These are phyloP conservation scores for Aradus depressus DNA, from an alignment of 2,888 invertebrate species.

Conservation along the genomic window DNA sequence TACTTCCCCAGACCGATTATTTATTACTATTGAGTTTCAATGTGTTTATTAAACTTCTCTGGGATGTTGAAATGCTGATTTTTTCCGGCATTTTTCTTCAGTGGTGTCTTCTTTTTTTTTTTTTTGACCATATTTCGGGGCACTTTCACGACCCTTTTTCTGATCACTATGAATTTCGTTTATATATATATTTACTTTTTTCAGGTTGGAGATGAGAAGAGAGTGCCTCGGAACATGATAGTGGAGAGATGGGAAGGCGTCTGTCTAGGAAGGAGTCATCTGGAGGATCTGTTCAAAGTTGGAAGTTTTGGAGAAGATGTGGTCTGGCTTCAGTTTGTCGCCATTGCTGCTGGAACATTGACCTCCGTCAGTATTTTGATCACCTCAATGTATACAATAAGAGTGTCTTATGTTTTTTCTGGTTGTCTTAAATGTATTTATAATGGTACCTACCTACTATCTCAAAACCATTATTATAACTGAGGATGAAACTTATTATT, in stretches of 20 bases:
- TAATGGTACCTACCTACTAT: no score
- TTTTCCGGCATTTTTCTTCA: no score
- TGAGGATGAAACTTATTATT: no score
- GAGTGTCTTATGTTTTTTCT: no score
- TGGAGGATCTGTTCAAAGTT: slow-evolving; percentile 56
- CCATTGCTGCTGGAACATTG: slow-evolving; percentile 59
- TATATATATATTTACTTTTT: neutral
- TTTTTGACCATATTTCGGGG: neutral
- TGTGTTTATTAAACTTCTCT: no score
- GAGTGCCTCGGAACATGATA: slow-evolving; percentile 38
- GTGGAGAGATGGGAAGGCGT: slow-evolving; percentile 40
- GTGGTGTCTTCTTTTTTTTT: neutral
- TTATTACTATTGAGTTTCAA: no score
- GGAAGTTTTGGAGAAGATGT: slow-evolving; percentile 54
- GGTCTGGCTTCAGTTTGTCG: slow-evolving; percentile 61
- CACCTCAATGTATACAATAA: no score
- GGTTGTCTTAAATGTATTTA: no score
- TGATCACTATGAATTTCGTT: neutral
- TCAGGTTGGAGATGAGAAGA: slow-evolving; percentile 35
- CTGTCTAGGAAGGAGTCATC: slow-evolving; percentile 50
- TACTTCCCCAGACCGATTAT: no score
- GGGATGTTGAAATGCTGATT: no score
- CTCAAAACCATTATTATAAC: no score
- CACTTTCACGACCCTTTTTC: neutral
- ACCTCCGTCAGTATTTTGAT: no score